phyloP scores from a whole-genome alignment of 2,113 vertebrate genomes.

The Mionectes macconnelli region DNA sequence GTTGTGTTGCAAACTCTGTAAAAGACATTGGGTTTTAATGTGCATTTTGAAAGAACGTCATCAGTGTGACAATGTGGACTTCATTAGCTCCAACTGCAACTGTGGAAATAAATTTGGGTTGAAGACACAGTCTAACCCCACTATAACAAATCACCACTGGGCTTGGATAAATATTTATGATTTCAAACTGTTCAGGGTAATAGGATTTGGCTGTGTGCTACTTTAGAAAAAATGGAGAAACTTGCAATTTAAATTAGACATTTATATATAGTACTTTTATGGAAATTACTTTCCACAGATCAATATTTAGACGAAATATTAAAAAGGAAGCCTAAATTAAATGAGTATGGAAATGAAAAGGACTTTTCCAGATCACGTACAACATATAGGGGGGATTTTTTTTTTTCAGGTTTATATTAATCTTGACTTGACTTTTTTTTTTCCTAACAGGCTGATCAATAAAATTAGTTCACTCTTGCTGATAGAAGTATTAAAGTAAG shows the following conservation, averaged over 20 bases:
- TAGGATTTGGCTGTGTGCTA: background rate
- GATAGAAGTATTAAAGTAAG: background rate
- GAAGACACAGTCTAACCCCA: background rate
- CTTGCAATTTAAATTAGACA: background rate
- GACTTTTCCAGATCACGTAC: background rate
- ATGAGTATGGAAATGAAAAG: background rate
- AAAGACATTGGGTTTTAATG: background rate
- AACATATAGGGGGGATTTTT: fast-evolving
- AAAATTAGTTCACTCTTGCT: background rate
- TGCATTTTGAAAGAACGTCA: background rate
- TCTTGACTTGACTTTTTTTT: background rate
- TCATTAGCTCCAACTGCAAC: background rate
- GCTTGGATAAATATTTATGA: slow-evolving; percentile 41
- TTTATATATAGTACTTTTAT: background rate
- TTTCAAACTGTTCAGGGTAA: background rate
- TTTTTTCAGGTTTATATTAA: background rate
- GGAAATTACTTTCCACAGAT: background rate
- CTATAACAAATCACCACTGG: slow-evolving; percentile 15
- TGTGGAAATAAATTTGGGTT: background rate
- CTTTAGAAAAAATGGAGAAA: background rate
- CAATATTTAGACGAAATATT: background rate
- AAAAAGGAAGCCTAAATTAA: background rate
- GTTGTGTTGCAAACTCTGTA: background rate
- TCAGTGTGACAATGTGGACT: background rate
- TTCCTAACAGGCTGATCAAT: background rate